A percentile compares a stretch with the other conserved stretches of the same genome.
Evolutionary conservation across 2,797 vertebrate genomes (phyloP).

Genomic region (Crenuchus spilurus): DNA sequence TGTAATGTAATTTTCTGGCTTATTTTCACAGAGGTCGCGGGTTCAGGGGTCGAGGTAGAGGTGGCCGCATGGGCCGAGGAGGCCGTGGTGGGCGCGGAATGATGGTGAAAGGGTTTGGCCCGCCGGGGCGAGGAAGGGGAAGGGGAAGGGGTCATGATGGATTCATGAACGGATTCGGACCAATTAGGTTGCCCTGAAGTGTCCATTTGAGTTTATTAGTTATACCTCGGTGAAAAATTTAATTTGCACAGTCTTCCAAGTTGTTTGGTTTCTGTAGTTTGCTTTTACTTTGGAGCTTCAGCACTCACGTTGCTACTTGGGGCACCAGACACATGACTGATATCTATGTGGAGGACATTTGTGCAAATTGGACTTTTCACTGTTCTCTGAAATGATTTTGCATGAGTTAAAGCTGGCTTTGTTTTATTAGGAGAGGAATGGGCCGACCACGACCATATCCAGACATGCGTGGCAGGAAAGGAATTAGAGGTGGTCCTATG

Average conservation of each 20-base stretch:
- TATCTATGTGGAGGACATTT: too few relatives aligned
- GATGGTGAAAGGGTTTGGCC: conserved; percentile 73
- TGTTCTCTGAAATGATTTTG: too few relatives aligned
- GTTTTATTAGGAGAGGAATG: conserved; percentile 69
- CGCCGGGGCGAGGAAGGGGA: conserved; percentile 66
- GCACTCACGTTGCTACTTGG: too few relatives aligned
- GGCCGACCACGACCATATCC: conserved; percentile 78
- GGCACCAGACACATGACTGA: too few relatives aligned
- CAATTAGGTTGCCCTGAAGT: conserved; percentile 69
- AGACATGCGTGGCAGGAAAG: conserved; percentile 69
- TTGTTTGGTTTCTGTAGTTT: too few relatives aligned
- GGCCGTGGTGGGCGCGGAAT: conserved; percentile 67
- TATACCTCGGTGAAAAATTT: background rate
- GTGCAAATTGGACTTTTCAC: too few relatives aligned
- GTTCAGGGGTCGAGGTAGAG: conserved; percentile 64
- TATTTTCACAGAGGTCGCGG: conserved; percentile 64
- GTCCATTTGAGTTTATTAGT: background rate
- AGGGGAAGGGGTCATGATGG: conserved; percentile 68
- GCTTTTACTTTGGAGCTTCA: too few relatives aligned
- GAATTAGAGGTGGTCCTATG: conserved; percentile 66
- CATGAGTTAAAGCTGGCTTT: background rate
- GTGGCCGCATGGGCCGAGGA: conserved; percentile 63
- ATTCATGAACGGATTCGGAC: conserved; percentile 71
- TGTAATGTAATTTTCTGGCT: background rate
- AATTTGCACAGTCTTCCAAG: too few relatives aligned